Percentiles rank a stretch among this genome's conserved stretches.
Conservation (phyloP, 2,797 vertebrate genomes). For the Mallotus villosus region DNA sequence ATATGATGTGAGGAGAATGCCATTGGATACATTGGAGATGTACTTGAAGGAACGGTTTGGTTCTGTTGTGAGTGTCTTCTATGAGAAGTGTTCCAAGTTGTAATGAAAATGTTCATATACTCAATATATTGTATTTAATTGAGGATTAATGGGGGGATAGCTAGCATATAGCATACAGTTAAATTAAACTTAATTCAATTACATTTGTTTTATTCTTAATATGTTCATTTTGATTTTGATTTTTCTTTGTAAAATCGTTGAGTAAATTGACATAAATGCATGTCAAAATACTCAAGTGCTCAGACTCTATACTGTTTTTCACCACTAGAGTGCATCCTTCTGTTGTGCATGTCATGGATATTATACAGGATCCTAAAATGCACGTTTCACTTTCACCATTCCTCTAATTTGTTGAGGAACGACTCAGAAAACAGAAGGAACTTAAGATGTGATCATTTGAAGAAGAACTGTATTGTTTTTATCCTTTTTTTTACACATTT, state of each 20-base stretch:
- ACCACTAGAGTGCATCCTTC: constrained; percentile 28
- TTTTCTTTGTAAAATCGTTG: neutral
- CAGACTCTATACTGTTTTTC: neutral
- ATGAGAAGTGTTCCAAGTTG: constrained; percentile 55
- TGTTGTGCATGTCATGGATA: neutral
- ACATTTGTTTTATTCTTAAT: too few species aligned
- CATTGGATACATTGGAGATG: constrained; percentile 58
- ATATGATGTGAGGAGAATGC: constrained; percentile 64
- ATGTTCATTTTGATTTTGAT: neutral
- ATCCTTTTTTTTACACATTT: too few species aligned
- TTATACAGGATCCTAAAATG: neutral
- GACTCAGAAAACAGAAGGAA: too few species aligned
- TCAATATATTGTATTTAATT: too few species aligned
- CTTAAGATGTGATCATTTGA: too few species aligned
- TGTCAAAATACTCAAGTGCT: neutral
- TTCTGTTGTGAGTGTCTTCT: constrained; percentile 56
- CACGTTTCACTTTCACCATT: too few species aligned
- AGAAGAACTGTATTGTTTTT: too few species aligned
- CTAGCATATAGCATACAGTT: neutral
- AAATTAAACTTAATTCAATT: neutral
- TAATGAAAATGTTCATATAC: constrained; percentile 20
- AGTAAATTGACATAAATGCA: neutral
- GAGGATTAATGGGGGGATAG: neutral
- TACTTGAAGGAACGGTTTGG: constrained; percentile 57
- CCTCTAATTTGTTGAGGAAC: too few species aligned